These are phyloP conservation scores for Sisyra nigra DNA, from an alignment of 2,888 invertebrate species.

Conservation along the genomic window DNA sequence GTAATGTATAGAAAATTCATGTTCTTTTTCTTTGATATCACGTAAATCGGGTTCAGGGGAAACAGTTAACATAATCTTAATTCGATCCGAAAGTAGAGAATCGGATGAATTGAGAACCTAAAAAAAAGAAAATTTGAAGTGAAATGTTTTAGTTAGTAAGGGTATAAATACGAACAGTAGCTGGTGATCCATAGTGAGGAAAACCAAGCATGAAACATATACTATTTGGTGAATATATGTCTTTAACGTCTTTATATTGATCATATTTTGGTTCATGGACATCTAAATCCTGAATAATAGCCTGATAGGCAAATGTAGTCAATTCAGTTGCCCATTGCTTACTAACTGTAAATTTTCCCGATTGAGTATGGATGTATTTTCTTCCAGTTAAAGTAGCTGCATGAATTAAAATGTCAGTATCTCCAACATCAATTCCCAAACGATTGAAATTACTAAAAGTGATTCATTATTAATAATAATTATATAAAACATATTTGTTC, in stretches of 20 bases:
- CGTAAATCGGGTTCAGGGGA: constrained; percentile 34
- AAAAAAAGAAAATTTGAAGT: constrained; percentile 7
- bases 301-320: constrained; percentile 53
- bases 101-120: constrained; percentile 40
- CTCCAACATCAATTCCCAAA: constrained; percentile 63
- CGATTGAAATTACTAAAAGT: constrained; percentile 45
- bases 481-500: no score
- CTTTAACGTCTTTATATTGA: constrained; percentile 30
- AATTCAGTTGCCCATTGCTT: constrained; percentile 53
- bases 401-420: constrained; percentile 47
- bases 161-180: constrained; percentile 35
- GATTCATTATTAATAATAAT: constrained; percentile 10
- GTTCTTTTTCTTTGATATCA: constrained; percentile 19
- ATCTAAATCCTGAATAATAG: constrained; percentile 37
- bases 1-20: constrained; percentile 28
- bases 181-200: constrained; percentile 68
- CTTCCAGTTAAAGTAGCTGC: constrained; percentile 57
- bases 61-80: constrained; percentile 38
- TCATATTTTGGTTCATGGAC: constrained; percentile 27
- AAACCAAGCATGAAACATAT: constrained; percentile 61
- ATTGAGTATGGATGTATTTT: constrained; percentile 37
- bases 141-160: background rate
- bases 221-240: constrained; percentile 51
- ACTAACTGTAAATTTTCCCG: constrained; percentile 46
- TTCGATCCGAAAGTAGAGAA: constrained; percentile 36